A percentile compares a stretch with the other conserved stretches of the same genome.
These are phyloP conservation scores for Argyrosomus regius DNA, from an alignment of 2,797 vertebrate genomes.

Conservation along the genomic window DNA sequence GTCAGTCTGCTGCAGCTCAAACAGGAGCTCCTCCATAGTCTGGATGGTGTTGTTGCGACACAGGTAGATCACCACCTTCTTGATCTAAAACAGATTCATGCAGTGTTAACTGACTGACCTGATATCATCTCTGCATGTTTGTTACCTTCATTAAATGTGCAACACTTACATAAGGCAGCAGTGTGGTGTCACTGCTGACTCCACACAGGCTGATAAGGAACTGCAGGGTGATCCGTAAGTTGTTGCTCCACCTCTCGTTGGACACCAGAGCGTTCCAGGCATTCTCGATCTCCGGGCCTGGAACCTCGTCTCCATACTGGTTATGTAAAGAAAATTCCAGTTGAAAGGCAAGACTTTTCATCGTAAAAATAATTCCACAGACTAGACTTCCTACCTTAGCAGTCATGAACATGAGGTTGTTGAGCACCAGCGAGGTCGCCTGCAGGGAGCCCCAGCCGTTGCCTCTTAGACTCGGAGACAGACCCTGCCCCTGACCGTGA, in stretches of 20 bases:
- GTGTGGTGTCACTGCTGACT: constrained; percentile 96
- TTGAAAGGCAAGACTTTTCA: neutral
- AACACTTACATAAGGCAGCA: constrained; percentile 93
- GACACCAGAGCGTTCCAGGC: constrained; percentile 98
- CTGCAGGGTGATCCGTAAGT: constrained; percentile 94
- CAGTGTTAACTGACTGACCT: neutral
- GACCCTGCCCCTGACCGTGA: constrained; percentile 85
- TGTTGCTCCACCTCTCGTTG: constrained; percentile 99
- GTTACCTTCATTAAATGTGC: neutral
- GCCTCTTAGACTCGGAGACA: constrained; percentile 90
- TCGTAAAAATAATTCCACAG: neutral
- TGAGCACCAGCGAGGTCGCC: constrained; percentile 96
- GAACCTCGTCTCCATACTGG: constrained; percentile 98
- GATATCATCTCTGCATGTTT: neutral
- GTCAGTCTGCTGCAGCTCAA: constrained; percentile 98
- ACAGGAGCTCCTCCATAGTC: constrained; percentile 98
- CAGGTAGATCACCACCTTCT: constrained; percentile 97
- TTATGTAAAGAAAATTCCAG: neutral
- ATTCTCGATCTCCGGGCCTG: constrained; percentile 97
- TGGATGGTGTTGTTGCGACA: constrained; percentile 99
- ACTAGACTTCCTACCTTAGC: constrained; percentile 89
- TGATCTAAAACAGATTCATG: constrained; percentile 88
- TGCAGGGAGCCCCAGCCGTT: constrained; percentile 98
- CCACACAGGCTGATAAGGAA: constrained; percentile 98
- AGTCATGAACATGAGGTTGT: constrained; percentile 99